Evolutionary conservation across 2,888 invertebrate species (phyloP).

Genomic region (Ctenicera cuprea): DNA sequence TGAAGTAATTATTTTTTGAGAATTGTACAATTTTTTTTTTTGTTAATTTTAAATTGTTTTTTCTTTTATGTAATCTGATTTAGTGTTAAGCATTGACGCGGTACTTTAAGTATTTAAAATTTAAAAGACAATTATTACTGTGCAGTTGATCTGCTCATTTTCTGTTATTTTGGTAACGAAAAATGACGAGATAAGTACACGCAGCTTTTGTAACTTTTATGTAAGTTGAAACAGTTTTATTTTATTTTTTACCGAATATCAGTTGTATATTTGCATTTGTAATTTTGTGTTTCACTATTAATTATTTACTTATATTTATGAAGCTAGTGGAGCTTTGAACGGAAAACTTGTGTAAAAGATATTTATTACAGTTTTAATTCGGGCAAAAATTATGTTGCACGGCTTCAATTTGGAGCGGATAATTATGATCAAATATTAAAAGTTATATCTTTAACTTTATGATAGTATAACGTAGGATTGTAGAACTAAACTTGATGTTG

Average conservation of each 20-base stretch:
- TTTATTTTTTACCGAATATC: conserved; percentile 7
- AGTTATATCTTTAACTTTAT: conserved; percentile 18
- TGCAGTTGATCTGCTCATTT: not conserved
- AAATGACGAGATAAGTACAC: not conserved
- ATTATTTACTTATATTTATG: not conserved
- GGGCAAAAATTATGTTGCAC: not conserved
- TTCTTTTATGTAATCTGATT: not conserved
- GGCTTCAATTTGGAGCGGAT: conserved; percentile 11
- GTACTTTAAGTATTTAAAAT: conserved; percentile 23
- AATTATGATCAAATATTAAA: conserved; percentile 2
- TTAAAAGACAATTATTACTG: conserved; percentile 18
- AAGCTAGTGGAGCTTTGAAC: not conserved
- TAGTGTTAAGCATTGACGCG: conserved; percentile 20
- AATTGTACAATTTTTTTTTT: conserved; percentile 22
- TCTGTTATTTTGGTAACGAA: not conserved
- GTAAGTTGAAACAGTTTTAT: conserved; percentile 1
- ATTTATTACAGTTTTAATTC: conserved; percentile 16
- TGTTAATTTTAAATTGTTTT: conserved; percentile 10
- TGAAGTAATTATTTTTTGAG: conserved; percentile 44
- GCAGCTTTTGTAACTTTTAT: conserved; percentile 1
- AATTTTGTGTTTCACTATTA: not conserved
- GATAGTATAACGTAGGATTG: conserved; percentile 17
- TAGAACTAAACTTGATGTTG: conserved; percentile 24
- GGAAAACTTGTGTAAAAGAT: not conserved
- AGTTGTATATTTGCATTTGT: not conserved